Base-by-base conservation (phyloP, 2,113 vertebrate genomes). In the Talpa occidentalis region DNA sequence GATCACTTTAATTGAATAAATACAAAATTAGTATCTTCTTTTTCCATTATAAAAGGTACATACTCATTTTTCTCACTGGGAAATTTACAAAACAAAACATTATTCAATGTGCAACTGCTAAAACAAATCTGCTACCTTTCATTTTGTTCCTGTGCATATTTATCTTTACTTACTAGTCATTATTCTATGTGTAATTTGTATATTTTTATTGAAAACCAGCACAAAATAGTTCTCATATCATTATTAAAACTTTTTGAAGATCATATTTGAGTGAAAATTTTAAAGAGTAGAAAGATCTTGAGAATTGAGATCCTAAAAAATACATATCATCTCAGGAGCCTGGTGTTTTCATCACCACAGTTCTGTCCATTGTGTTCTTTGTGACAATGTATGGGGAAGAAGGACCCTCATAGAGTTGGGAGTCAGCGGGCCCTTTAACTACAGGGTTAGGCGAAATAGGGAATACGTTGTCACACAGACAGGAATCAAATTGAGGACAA, bases 1-100 rank as follows among this genome's bases (percentile, higher is more conserved):
- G 74, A 96, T 84, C 86, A 91, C 28, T 77, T 89, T 89, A 96
- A 93, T 56, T 94, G 87, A 95, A 89, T 95, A 95, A 83, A 88
- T 89, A 94, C 10, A 83, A 83, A 97, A 93, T 89, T 17, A 86
- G n/a, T 70, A 44, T 35, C 72, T 89, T 78, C 70, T 60, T 88
- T 95, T 95, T 91, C 56, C 54, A 70, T 59, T 60, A 69, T 86
- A 92, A 93, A 83, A 91, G 37, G 73, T 76, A 84, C 52, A 73
- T 35, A 69, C n/a, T 77, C 59, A 89, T 86, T 86, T 94, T 94
- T 59, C 73, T 77, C 32, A 83, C 49, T 69, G 16, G 59, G 37
- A 95, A 90, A 94, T 30, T 84, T 30, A 89, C 72, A 62, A 93
- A 67, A 86, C 19, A 78, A 92, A 91, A 76, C 54, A 93, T 42